phyloP scores from a whole-genome alignment of 1,140 invertebrate genomes.

The Caenorhabditis latens region DNA sequence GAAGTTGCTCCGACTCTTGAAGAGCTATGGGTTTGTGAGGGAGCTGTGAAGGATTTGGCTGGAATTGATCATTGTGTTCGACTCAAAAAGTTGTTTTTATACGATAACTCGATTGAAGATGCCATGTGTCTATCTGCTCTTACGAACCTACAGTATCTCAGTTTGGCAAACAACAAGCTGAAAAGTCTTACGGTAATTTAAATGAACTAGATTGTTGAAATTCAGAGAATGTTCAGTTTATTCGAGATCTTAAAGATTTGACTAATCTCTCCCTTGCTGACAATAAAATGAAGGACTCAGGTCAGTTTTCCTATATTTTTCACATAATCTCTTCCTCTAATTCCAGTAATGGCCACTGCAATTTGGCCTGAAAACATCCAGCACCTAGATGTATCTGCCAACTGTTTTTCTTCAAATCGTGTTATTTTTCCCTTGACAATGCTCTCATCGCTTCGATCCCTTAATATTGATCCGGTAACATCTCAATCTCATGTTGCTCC shows the following conservation, averaged over 20 bases:
- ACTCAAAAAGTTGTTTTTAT: conserved; percentile 70
- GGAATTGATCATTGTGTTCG: conserved; percentile 70
- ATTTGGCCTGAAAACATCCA: conserved; percentile 70
- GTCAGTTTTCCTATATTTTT: conserved; percentile 15
- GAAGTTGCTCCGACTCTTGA: conserved; percentile 71
- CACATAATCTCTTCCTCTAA: too few species aligned
- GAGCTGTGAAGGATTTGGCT: conserved; percentile 69
- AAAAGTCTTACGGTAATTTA: conserved; percentile 49
- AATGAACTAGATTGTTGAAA: neutral
- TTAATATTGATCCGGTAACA: conserved; percentile 22
- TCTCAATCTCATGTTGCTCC: conserved; percentile 46
- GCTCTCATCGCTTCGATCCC: conserved; percentile 59
- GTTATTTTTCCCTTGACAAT: conserved; percentile 55
- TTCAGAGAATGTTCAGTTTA: conserved; percentile 66
- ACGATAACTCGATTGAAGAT: conserved; percentile 70
- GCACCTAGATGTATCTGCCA: conserved; percentile 67
- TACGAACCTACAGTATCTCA: conserved; percentile 66
- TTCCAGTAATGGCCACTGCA: conserved; percentile 58
- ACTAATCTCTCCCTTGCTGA: conserved; percentile 66
- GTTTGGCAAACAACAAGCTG: conserved; percentile 66
- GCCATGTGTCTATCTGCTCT: conserved; percentile 59
- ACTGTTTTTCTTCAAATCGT: conserved; percentile 64
- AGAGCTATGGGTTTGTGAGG: conserved; percentile 74
- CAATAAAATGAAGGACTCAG: conserved; percentile 69
- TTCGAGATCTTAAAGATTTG: conserved; percentile 62